Evolutionary conservation across 2,113 vertebrate genomes (phyloP).

Genomic region (Bettongia penicillata): DNA sequence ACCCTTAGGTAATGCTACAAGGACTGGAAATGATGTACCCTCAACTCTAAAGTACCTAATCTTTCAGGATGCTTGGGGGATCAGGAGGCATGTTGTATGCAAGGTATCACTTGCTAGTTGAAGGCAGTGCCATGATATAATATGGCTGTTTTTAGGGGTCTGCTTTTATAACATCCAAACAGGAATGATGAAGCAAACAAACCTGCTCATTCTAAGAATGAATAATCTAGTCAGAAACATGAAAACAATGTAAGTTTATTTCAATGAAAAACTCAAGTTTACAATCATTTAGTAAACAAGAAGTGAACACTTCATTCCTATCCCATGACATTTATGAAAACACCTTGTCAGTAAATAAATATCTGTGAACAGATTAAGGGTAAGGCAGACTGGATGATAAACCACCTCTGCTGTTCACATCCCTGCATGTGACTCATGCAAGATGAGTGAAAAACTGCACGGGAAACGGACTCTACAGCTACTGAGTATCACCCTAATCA

Average conservation of each 20-base stretch:
- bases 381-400: slow-evolving; percentile 88
- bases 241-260: slow-evolving; percentile 91
- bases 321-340: slow-evolving; percentile 84
- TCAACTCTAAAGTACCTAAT: slow-evolving; percentile 20
- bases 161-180: not conserved
- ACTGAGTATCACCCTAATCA: slow-evolving; percentile 78
- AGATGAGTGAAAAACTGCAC: slow-evolving; percentile 82
- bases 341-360: slow-evolving; percentile 88
- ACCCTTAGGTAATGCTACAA: not conserved
- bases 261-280: slow-evolving; percentile 89
- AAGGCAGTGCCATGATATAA: slow-evolving; percentile 6
- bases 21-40: not conserved
- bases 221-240: slow-evolving; percentile 68
- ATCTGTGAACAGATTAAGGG: slow-evolving; percentile 86
- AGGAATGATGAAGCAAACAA: not conserved
- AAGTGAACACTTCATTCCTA: slow-evolving; percentile 84
- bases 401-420: slow-evolving; percentile 81
- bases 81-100: slow-evolving; percentile 26
- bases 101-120: not conserved
- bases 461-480: slow-evolving; percentile 74
- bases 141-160: not conserved
- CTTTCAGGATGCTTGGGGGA: slow-evolving; percentile 29
- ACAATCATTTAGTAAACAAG: slow-evolving; percentile 89
- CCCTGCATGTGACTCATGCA: slow-evolving; percentile 82
- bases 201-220: slow-evolving; percentile 35